Base-by-base conservation (phyloP, 2,888 invertebrate species). In the Seira ritae region DNA sequence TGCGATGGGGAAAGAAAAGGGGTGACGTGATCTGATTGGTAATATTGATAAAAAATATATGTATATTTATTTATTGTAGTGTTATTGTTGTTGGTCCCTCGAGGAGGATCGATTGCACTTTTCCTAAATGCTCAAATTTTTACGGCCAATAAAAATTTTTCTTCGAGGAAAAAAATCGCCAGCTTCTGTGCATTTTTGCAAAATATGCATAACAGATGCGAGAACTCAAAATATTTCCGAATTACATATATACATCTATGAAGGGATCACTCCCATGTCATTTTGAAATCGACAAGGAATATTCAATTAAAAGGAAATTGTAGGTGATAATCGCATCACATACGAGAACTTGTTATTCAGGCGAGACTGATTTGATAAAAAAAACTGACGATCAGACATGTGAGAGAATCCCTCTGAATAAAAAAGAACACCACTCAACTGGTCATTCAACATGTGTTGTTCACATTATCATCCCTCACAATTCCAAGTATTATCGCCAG, bases 11-110 rank as follows among this genome's bases (percentile, higher is more conserved):
- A 24, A 68, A 68, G 60, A 77, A 78, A 77, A 70, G 70, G 81
- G 81, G 80, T 81, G 75, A 85, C 78, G 76, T 75, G 81, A 80
- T 74, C 78, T 75, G 77, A 78, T 77, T 79, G 81, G 85, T 81
- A 75, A 79, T 79, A 80, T 76, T 76, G 77, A 77, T 84, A 77
- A 74, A 73, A 76, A 84, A 67, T 23, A 65, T 55, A 62, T 68
- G 62, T 31, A 65, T 22, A 17, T 6, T n/a, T 6, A 74, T 75
- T 4, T 75, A 46, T 65, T n/a, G n/a, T n/a, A n/a, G n/a, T 62
- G 19, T 62, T n/a, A 62, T 62, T 65, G 19, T 73, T 65, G 46
- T 66, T 67, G 67, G n/a, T 75, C 67, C 75, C 24, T 23, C 23
- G 75, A 6, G 46, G 23, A 46, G 17, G 17, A 55, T 72, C 72